Evolutionary conservation across 2,797 vertebrate species (phyloP).

Genomic region (Gadopsis bispinosus): DNA sequence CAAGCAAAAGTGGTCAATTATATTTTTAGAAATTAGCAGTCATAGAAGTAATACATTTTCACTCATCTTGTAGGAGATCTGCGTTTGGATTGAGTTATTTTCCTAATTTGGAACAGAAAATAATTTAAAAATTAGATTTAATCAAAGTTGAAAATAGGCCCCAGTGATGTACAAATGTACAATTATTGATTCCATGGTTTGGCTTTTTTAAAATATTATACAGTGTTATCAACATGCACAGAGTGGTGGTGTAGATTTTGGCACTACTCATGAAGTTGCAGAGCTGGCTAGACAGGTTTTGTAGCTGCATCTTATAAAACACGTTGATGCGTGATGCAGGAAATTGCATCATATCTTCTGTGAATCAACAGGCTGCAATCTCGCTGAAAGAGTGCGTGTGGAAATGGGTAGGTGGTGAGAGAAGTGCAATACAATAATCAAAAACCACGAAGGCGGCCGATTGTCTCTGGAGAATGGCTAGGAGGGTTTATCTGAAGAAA

Average conservation of each 20-base stretch:
- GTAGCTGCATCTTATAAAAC: slow-evolving; percentile 28
- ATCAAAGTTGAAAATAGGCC: background rate
- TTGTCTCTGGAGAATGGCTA: slow-evolving; percentile 49
- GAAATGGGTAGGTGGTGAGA: slow-evolving; percentile 47
- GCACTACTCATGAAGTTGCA: slow-evolving; percentile 13
- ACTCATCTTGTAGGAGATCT: background rate
- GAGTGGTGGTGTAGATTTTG: slow-evolving; percentile 19
- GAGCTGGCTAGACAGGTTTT: slow-evolving; percentile 8
- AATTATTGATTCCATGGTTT: background rate
- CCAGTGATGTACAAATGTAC: background rate
- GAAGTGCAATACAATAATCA: slow-evolving; percentile 53
- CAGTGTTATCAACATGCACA: slow-evolving; percentile 12
- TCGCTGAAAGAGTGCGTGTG: slow-evolving; percentile 21
- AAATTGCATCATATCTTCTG: slow-evolving; percentile 60
- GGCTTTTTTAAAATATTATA: slow-evolving; percentile 6
- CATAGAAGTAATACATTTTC: background rate
- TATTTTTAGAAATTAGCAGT: slow-evolving; percentile 24
- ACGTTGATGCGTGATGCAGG: slow-evolving; percentile 33
- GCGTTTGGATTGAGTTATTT: background rate
- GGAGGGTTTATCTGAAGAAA: slow-evolving; percentile 57
- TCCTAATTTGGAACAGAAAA: background rate
- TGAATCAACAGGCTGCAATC: slow-evolving; percentile 49
- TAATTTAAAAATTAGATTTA: background rate
- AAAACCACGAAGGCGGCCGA: slow-evolving; percentile 40
- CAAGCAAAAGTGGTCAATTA: slow-evolving; percentile 58